phyloP scores from a whole-genome alignment of 2,888 invertebrate genomes.

The Azorinus chamasolen region DNA sequence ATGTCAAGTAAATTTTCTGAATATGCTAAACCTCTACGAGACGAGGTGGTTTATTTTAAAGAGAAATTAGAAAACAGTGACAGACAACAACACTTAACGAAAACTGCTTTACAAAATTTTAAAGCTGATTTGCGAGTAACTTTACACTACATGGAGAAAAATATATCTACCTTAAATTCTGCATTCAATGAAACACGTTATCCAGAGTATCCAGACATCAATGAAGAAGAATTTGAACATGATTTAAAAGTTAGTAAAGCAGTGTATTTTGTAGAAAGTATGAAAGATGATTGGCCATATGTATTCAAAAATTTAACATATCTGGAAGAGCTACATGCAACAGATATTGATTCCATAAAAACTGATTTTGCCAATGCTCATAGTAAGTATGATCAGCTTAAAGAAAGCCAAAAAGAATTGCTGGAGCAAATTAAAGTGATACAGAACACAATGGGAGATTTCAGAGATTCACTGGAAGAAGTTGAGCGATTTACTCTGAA shows the following conservation, averaged over 20 bases:
- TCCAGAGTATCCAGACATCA: slow-evolving; percentile 32
- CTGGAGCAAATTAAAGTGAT: slow-evolving; percentile 18
- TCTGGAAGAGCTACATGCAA: slow-evolving; percentile 21
- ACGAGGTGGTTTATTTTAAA: slow-evolving; percentile 34
- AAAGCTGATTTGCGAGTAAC: slow-evolving; percentile 36
- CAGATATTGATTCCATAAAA: slow-evolving; percentile 16
- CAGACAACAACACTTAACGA: slow-evolving; percentile 19
- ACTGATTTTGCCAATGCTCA: slow-evolving; percentile 23
- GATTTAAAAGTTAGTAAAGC: slow-evolving; percentile 23
- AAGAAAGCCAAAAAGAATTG: slow-evolving; percentile 31
- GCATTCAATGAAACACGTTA: slow-evolving; percentile 36
- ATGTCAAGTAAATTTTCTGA: slow-evolving; percentile 23
- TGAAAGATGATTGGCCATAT: slow-evolving; percentile 35
- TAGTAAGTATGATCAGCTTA: slow-evolving; percentile 35
- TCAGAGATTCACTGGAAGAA: slow-evolving; percentile 15
- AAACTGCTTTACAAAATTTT: slow-evolving; percentile 32
- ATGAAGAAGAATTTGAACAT: slow-evolving; percentile 4
- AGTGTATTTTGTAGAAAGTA: slow-evolving; percentile 38
- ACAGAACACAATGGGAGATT: slow-evolving; percentile 14
- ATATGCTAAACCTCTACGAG: slow-evolving; percentile 8
- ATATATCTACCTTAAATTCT: slow-evolving; percentile 48
- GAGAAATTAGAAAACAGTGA: slow-evolving; percentile 15
- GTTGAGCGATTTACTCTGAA: slow-evolving; percentile 31
- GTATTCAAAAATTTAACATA: slow-evolving; percentile 32
- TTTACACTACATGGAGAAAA: slow-evolving; percentile 46